Evolutionary conservation across 1,140 invertebrate species (phyloP).

Genomic region (Lamellibrachia luymesi): DNA sequence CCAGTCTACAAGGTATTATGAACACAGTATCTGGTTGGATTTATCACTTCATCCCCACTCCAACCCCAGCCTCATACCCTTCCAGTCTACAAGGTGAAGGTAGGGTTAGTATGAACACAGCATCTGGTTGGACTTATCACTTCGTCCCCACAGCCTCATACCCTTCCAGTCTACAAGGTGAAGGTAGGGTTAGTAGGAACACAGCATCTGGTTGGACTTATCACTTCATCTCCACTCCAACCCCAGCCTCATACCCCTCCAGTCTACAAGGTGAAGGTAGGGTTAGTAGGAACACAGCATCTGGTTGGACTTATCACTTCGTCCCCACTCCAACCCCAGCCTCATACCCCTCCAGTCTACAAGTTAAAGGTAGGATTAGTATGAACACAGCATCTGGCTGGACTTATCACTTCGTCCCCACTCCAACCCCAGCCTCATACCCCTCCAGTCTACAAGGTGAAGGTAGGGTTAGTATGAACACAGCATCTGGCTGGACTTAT

Average conservation of each 20-base stretch:
- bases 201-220: too few relatives aligned
- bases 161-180: constrained; percentile 39
- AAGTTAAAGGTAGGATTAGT: background rate
- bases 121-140: constrained; percentile 30
- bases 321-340: constrained; percentile 48
- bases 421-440: constrained; percentile 47
- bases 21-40: too few relatives aligned
- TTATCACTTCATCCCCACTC: constrained; percentile 43
- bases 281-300: background rate
- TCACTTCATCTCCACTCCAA: constrained; percentile 45
- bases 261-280: constrained; percentile 35
- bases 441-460: constrained; percentile 38
- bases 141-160: constrained; percentile 45
- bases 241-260: constrained; percentile 50
- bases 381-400: constrained; percentile 49
- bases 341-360: constrained; percentile 48
- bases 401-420: too few relatives aligned
- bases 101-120: constrained; percentile 41
- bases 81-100: constrained; percentile 38
- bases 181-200: background rate
- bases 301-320: constrained; percentile 29
- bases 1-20: constrained; percentile 34
- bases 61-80: constrained; percentile 49
- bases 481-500: too few relatives aligned
- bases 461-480: too few relatives aligned